phyloP scores from a whole-genome alignment of 2,113 vertebrate genomes.

The Boulengeromyrus knoepffleri region DNA sequence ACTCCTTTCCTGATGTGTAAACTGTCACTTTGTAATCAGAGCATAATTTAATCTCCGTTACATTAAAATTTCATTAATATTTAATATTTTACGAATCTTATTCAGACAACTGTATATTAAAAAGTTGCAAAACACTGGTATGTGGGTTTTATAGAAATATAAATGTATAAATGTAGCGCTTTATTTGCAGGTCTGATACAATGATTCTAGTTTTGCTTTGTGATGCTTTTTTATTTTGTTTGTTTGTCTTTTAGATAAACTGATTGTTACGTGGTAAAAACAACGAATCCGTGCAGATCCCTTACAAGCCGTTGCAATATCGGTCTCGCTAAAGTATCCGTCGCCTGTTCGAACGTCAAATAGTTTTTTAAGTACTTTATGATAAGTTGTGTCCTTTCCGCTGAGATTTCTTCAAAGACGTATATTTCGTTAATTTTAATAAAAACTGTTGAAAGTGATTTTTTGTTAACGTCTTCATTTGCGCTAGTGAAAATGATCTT shows the following conservation, averaged over 20 bases:
- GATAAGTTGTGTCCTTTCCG: neutral
- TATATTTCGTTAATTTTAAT: slow-evolving; percentile 37
- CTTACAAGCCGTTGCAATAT: neutral
- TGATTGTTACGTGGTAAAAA: neutral
- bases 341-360: neutral
- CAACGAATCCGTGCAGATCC: neutral
- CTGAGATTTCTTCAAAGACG: neutral
- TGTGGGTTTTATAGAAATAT: neutral
- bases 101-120: neutral
- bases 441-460: slow-evolving; percentile 31
- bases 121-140: neutral
- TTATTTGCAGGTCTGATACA: neutral
- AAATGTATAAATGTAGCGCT: neutral
- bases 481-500: neutral
- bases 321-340: neutral
- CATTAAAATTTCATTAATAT: neutral
- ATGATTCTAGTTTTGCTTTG: neutral
- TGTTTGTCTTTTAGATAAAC: neutral
- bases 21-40: neutral
- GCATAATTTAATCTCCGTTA: neutral
- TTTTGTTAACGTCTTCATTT: neutral
- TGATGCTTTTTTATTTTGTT: neutral
- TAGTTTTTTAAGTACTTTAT: neutral
- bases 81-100: neutral
- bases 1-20: neutral